Percentiles rank a stretch among this genome's conserved stretches.
These are phyloP conservation scores for Bicyclus anynana DNA, from an alignment of 1,140 invertebrate species.

Conservation along the genomic window DNA sequence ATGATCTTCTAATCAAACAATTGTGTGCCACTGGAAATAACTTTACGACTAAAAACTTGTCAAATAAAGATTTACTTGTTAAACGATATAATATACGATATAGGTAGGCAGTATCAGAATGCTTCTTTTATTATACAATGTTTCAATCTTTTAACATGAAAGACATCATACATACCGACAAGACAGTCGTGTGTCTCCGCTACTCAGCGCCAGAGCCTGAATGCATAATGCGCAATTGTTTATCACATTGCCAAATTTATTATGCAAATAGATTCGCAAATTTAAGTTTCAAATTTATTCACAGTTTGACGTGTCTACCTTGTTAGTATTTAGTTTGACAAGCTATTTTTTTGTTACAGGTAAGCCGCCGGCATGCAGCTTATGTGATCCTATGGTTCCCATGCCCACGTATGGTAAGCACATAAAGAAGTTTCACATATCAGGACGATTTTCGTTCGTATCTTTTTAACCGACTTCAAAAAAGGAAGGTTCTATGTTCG, in stretches of 20 bases:
- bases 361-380: constrained; percentile 54
- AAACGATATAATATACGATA: no score
- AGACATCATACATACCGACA: not conserved
- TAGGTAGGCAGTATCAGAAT: no score
- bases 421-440: not conserved
- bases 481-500: no score
- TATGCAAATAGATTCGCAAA: constrained; percentile 25
- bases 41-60: no score
- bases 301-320: constrained; percentile 11
- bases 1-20: no score
- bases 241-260: constrained; percentile 24
- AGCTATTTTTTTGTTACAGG: constrained; percentile 54
- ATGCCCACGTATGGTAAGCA: constrained; percentile 45
- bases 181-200: constrained; percentile 9
- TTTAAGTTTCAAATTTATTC: constrained; percentile 24
- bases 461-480: not conserved
- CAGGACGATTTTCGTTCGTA: not conserved
- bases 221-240: constrained; percentile 27
- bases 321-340: constrained; percentile 18
- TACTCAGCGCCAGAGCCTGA: constrained; percentile 5
- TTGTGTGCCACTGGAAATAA: no score
- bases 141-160: not conserved
- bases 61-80: no score
- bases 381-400: constrained; percentile 40
- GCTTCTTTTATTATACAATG: no score